Conservation (phyloP, 30 jellyfish, hydroid and myxozoan species). For the Chironex yamaguchii region DNA sequence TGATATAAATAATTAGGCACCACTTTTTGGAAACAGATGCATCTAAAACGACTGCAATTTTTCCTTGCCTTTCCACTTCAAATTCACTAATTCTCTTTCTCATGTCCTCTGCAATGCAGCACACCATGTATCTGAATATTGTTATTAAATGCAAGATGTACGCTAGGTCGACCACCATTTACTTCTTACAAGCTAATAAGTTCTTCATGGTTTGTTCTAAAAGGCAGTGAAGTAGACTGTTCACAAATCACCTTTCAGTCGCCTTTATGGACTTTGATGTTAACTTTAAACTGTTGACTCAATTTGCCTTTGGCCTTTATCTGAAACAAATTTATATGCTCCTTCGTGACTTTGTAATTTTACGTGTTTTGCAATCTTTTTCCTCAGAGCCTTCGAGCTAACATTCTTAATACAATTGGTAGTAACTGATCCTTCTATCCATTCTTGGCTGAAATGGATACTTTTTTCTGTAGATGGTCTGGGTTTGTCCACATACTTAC, state of each 20-base stretch:
- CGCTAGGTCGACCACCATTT: not conserved
- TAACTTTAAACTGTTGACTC: not conserved
- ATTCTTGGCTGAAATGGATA: too few relatives aligned
- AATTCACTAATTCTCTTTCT: conserved; percentile 90
- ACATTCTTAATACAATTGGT: not conserved
- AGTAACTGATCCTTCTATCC: too few relatives aligned
- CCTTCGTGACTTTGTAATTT: not conserved
- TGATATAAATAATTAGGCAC: conserved; percentile 21
- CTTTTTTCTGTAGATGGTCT: too few relatives aligned
- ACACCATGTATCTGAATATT: not conserved
- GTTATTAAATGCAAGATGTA: not conserved
- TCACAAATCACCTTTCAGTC: not conserved
- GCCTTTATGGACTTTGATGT: not conserved
- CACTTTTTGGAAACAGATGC: conserved; percentile 27
- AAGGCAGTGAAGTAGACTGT: not conserved
- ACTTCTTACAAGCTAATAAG: not conserved
- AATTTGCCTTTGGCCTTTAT: not conserved
- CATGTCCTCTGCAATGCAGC: conserved; percentile 60
- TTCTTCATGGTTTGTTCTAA: not conserved
- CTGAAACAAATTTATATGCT: not conserved
- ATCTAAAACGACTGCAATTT: conserved; percentile 10
- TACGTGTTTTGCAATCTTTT: not conserved
- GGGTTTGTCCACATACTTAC: too few relatives aligned
- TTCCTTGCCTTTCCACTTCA: conserved; percentile 68
- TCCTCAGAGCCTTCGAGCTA: not conserved